Percentiles rank a stretch among this genome's conserved stretches.
phyloP scores from a whole-genome alignment of 2,797 vertebrate genomes.

The Semaprochilodus insignis region DNA sequence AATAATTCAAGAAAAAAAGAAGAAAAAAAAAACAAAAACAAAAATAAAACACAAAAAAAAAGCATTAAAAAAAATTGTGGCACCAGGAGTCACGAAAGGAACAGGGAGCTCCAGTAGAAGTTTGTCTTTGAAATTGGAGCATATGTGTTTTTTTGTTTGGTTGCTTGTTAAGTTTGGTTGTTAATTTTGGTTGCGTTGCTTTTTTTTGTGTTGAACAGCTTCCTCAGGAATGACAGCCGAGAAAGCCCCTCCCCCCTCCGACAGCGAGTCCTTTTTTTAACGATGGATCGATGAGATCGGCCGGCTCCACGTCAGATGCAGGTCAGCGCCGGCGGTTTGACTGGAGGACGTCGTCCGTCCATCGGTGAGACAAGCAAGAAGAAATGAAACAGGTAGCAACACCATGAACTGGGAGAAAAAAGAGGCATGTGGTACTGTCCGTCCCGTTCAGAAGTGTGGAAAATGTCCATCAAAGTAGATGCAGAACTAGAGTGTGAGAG shows the following conservation, averaged over 20 bases:
- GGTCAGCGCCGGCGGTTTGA: slow-evolving; percentile 73
- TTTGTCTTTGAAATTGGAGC: slow-evolving; percentile 87
- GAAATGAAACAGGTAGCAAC: slow-evolving; percentile 80
- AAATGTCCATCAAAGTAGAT: slow-evolving; percentile 79
- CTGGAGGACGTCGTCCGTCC: slow-evolving; percentile 76
- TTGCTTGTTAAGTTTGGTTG: slow-evolving; percentile 85
- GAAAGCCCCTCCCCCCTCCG: slow-evolving; percentile 74
- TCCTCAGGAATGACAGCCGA: slow-evolving; percentile 80
- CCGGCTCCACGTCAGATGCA: slow-evolving; percentile 46
- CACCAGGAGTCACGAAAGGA: slow-evolving; percentile 89
- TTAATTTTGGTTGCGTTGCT: slow-evolving; percentile 87
- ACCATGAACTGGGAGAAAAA: slow-evolving; percentile 77
- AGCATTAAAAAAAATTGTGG: slow-evolving; percentile 83
- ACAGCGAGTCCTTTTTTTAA: slow-evolving; percentile 67
- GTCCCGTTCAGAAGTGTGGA: slow-evolving; percentile 80
- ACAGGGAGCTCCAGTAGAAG: slow-evolving; percentile 85
- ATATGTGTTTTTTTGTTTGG: slow-evolving; percentile 79
- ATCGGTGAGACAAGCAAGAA: slow-evolving; percentile 74
- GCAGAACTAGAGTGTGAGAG: slow-evolving; percentile 71
- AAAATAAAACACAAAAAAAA: slow-evolving; percentile 58
- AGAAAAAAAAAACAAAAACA: slow-evolving; percentile 48
- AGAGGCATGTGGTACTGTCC: slow-evolving; percentile 79
- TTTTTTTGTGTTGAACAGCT: slow-evolving; percentile 80
- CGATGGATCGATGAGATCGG: slow-evolving; percentile 70
- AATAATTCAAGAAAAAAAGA: slow-evolving; percentile 82